Percentiles rank a stretch among this genome's conserved stretches.
These are phyloP conservation scores for Odontomachus brunneus DNA, from an alignment of 1,140 invertebrate genomes.

Conservation along the genomic window DNA sequence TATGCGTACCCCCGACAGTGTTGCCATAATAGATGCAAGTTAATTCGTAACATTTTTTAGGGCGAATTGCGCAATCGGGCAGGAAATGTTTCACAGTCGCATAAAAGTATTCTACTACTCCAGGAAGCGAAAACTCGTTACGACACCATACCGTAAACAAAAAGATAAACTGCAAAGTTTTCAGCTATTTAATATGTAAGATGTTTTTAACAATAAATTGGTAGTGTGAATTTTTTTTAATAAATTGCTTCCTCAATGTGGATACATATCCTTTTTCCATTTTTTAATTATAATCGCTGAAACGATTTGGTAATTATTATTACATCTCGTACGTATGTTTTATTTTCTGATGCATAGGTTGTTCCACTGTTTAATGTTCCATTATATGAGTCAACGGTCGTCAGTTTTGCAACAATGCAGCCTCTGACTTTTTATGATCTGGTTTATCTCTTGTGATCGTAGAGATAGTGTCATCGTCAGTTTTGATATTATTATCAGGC, in stretches of 20 bases:
- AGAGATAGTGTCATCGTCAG: background rate
- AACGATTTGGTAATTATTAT: background rate
- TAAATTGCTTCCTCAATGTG: constrained; percentile 80
- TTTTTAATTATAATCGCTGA: background rate
- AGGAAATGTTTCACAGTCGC: constrained; percentile 75
- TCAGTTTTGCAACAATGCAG: background rate
- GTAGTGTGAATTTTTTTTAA: constrained; percentile 85
- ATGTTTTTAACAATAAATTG: constrained; percentile 83
- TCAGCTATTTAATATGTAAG: constrained; percentile 83
- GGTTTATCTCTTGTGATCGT: background rate
- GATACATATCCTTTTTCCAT: constrained; percentile 8
- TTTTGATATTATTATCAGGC: constrained; percentile 36
- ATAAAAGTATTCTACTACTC: constrained; percentile 72
- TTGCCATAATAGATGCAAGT: constrained; percentile 36
- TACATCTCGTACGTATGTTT: background rate
- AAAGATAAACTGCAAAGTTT: constrained; percentile 64
- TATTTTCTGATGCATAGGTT: too few species aligned
- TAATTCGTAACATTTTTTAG: constrained; percentile 62
- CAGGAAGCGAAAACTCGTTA: constrained; percentile 70
- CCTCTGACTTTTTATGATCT: constrained; percentile 8
- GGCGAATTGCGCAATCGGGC: constrained; percentile 53
- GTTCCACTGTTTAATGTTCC: background rate
- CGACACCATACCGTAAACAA: constrained; percentile 60
- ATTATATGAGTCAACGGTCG: background rate
- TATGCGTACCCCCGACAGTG: background rate